Conservation (phyloP, 2,797 vertebrate genomes). For the Parambassis ranga region DNA sequence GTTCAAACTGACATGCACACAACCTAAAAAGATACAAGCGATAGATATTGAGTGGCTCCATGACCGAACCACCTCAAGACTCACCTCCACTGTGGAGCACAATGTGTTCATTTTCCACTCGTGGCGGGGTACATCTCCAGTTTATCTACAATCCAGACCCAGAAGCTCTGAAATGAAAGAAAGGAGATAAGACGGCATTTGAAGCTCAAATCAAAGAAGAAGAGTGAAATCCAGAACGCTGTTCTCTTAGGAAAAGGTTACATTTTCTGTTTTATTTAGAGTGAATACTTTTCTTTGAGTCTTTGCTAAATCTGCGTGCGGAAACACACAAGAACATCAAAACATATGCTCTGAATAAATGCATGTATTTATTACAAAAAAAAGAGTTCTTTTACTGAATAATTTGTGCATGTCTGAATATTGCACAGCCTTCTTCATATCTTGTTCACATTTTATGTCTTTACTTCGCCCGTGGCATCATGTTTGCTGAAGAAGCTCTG, state of each 20-base stretch:
- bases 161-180: constrained; percentile 6
- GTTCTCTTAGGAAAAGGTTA: background rate
- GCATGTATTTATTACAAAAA: background rate
- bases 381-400: background rate
- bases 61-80: background rate
- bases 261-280: background rate
- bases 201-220: background rate
- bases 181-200: constrained; percentile 2
- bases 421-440: background rate
- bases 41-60: background rate
- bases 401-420: background rate
- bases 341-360: background rate
- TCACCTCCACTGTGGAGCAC: background rate
- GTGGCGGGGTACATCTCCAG: background rate
- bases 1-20: background rate
- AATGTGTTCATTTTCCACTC: background rate
- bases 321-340: background rate
- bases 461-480: background rate
- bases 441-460: background rate
- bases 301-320: background rate
- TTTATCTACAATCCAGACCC: constrained; percentile 12
- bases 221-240: background rate
- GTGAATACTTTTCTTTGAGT: background rate
- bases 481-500: background rate
- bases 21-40: background rate